Conservation (phyloP, 64 coral and sea anemone species). For the Actinia equina region DNA sequence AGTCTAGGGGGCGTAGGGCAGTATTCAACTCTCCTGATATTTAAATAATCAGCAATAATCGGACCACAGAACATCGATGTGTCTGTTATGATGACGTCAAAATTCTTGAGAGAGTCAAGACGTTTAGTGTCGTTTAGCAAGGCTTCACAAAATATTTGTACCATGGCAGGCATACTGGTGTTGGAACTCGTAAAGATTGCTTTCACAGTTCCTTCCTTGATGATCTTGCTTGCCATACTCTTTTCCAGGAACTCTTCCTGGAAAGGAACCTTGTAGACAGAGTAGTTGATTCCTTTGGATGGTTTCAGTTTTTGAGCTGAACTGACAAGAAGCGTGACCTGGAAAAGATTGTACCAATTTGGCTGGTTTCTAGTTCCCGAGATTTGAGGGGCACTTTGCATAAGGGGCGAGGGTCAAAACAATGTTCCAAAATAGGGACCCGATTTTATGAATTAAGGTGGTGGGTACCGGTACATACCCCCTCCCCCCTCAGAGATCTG, state of each 20-base stretch:
- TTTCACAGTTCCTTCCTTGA: not conserved
- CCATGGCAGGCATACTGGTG: not conserved
- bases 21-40: constrained; percentile 30
- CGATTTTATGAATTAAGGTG: too few relatives aligned
- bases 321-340: constrained; percentile 2
- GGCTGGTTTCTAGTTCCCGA: too few relatives aligned
- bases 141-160: constrained; percentile 14
- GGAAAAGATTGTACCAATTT: not conserved
- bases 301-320: too few relatives aligned
- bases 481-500: too few relatives aligned
- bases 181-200: not conserved
- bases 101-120: constrained; percentile 18
- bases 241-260: constrained; percentile 17
- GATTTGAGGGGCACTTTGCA: too few relatives aligned
- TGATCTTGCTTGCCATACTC: not conserved
- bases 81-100: constrained; percentile 57
- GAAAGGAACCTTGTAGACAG: constrained; percentile 30
- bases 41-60: constrained; percentile 16
- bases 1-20: not conserved
- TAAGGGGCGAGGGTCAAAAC: too few relatives aligned
- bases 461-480: too few relatives aligned
- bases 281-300: not conserved
- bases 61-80: not conserved
- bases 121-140: constrained; percentile 35
- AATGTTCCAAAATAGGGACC: too few relatives aligned